Percentiles rank a stretch among this genome's conserved stretches.
phyloP scores from a whole-genome alignment of 2,888 invertebrate species.

The Pherbina coryleti region DNA sequence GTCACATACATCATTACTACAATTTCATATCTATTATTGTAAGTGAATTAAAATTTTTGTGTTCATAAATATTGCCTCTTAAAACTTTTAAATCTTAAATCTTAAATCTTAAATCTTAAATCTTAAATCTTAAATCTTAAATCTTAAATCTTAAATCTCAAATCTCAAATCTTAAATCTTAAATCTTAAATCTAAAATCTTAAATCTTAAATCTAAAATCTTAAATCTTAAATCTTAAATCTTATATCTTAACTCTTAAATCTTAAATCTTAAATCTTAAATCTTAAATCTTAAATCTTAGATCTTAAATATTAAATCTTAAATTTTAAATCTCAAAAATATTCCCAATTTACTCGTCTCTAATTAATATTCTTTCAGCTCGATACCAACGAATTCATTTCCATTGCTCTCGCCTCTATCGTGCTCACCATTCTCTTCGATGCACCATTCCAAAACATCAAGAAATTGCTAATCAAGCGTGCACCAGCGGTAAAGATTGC shows the following conservation, averaged over 20 bases:
- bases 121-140: not conserved
- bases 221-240: too few species aligned
- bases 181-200: too few species aligned
- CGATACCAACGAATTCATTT: constrained; percentile 74
- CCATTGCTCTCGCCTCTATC: constrained; percentile 73
- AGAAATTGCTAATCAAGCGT: constrained; percentile 70
- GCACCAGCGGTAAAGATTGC: constrained; percentile 31
- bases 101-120: not conserved
- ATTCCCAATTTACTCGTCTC: not conserved
- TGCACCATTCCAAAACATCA: constrained; percentile 79
- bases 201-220: too few species aligned
- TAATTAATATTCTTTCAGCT: constrained; percentile 68
- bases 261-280: too few species aligned
- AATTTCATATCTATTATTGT: constrained; percentile 74
- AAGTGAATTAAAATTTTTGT: constrained; percentile 51
- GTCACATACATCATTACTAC: constrained; percentile 74
- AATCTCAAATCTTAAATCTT: too few species aligned
- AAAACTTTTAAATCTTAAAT: not conserved
- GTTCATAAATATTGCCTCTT: not conserved
- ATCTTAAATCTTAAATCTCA: too few species aligned
- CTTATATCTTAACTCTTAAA: too few species aligned
- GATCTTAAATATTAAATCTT: not conserved
- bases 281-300: too few species aligned
- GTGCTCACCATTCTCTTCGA: constrained; percentile 76
- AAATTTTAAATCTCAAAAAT: not conserved